Percentiles rank a stretch among this genome's conserved stretches.
These are phyloP conservation scores for Elephantulus edwardii DNA, from an alignment of 2,113 vertebrate genomes.

Conservation along the genomic window DNA sequence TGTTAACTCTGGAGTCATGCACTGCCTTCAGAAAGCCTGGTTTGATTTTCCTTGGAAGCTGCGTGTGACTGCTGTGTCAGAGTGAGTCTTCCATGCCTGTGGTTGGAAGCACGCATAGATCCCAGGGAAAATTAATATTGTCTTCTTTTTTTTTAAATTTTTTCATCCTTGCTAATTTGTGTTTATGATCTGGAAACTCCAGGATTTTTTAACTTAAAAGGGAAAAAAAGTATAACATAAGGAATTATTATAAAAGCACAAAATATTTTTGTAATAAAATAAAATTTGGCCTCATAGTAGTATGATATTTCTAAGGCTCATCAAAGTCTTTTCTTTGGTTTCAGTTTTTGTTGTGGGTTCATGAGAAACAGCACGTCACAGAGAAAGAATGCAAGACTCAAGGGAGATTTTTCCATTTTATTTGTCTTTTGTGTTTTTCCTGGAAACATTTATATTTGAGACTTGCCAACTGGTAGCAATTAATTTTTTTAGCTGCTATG, in stretches of 20 bases:
- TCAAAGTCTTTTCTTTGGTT: not conserved
- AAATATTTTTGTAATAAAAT: constrained; percentile 13
- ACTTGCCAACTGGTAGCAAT: constrained; percentile 34
- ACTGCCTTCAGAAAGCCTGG: not conserved
- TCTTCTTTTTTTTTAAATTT: not conserved
- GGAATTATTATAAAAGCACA: not conserved
- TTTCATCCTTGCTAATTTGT: not conserved
- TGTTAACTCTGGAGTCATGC: not conserved
- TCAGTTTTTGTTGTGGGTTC: constrained; percentile 30
- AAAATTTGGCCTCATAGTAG: not conserved
- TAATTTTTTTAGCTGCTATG: not conserved
- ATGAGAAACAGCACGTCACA: constrained; percentile 44
- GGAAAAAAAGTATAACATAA: not conserved
- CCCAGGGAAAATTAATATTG: not conserved
- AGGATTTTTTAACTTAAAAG: constrained; percentile 10
- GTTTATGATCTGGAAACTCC: not conserved
- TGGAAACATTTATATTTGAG: constrained; percentile 37
- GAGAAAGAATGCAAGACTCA: constrained; percentile 54
- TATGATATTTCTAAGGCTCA: constrained; percentile 8
- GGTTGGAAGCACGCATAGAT: not conserved
- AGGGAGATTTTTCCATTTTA: not conserved
- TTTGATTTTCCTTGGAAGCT: not conserved
- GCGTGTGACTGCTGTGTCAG: not conserved
- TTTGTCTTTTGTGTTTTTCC: constrained; percentile 31
- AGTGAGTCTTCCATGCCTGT: not conserved